A percentile compares a stretch with the other conserved stretches of the same genome.
Conservation (phyloP, 2,888 invertebrate genomes). For the Pseudoips prasinana region DNA sequence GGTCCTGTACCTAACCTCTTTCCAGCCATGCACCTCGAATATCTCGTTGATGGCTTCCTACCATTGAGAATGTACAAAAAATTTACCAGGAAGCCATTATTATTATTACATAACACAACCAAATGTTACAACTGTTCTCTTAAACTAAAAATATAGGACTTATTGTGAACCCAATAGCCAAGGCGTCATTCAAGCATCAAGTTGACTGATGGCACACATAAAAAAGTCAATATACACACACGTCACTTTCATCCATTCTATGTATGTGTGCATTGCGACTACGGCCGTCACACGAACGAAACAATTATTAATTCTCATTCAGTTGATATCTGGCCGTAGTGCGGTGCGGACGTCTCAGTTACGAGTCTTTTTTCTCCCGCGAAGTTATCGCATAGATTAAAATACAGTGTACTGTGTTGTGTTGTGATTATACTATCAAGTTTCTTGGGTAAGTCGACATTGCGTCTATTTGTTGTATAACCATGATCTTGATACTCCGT, state of each 20-base stretch:
- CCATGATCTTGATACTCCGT: constrained; percentile 52
- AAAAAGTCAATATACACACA: constrained; percentile 27
- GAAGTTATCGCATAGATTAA: constrained; percentile 34
- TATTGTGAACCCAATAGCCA: constrained; percentile 33
- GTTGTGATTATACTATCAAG: constrained; percentile 54
- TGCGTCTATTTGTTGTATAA: constrained; percentile 27
- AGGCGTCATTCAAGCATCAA: constrained; percentile 44
- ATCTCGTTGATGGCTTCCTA: too few species aligned
- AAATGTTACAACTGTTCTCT: neutral
- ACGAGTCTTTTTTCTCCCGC: constrained; percentile 21
- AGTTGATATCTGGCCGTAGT: constrained; percentile 57
- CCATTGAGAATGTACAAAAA: too few species aligned
- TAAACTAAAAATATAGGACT: constrained; percentile 3
- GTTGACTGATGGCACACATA: constrained; percentile 39
- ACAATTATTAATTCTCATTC: constrained; percentile 45
- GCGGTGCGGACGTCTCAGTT: constrained; percentile 41
- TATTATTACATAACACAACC: too few species aligned
- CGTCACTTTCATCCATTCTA: constrained; percentile 52
- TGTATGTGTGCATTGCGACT: constrained; percentile 31
- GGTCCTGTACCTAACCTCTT: too few species aligned
- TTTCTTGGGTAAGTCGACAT: constrained; percentile 53
- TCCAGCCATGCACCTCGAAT: too few species aligned
- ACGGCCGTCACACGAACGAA: constrained; percentile 30
- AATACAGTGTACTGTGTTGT: constrained; percentile 49
- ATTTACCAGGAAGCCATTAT: too few species aligned